phyloP scores from a whole-genome alignment of 2,888 invertebrate species.

The Macrosiphum euphorbiae region DNA sequence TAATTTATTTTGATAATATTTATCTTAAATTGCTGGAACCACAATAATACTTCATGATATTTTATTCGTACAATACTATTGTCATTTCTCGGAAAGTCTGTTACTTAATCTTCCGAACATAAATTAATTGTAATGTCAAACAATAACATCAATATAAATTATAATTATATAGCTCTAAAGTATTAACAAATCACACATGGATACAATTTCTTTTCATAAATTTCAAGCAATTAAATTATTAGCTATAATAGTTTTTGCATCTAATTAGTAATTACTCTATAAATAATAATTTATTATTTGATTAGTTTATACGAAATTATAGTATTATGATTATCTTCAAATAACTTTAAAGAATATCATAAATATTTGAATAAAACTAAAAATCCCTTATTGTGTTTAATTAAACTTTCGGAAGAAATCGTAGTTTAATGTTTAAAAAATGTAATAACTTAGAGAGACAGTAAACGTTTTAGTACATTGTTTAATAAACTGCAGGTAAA shows the following conservation, averaged over 20 bases:
- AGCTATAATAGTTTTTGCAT: neutral
- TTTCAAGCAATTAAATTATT: neutral
- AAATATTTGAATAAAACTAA: neutral
- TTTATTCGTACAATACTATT: constrained; percentile 1
- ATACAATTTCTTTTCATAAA: neutral
- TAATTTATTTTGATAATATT: neutral
- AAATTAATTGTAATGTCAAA: neutral
- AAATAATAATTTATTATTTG: neutral
- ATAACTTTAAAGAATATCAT: neutral
- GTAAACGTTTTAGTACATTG: constrained; percentile 12
- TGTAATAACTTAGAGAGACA: neutral
- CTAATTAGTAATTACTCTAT: neutral
- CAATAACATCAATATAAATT: neutral
- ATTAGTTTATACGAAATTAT: neutral
- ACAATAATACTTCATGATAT: neutral
- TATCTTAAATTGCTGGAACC: neutral
- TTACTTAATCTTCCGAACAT: neutral
- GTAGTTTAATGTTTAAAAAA: neutral
- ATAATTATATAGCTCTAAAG: neutral
- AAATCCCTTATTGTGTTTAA: neutral
- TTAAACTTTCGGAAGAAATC: neutral
- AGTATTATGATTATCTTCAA: neutral
- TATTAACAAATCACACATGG: neutral
- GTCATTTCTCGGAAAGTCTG: neutral
- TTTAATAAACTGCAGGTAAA: neutral